Evolutionary conservation across 2,888 invertebrate genomes (phyloP).

Genomic region (Napeogenes sylphis): DNA sequence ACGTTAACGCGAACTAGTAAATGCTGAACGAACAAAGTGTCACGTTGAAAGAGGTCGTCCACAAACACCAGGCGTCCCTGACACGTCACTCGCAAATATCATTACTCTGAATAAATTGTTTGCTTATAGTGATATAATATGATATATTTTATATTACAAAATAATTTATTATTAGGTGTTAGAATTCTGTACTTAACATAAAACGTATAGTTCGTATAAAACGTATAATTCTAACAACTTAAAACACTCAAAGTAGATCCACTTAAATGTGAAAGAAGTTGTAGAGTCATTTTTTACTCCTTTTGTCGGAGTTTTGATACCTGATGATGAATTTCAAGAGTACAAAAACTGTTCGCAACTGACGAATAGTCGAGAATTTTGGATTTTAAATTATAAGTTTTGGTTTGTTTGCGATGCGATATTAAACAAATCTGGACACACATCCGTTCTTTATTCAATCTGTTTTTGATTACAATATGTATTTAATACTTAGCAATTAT

Average conservation of each 20-base stretch:
- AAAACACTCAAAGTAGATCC: too few relatives aligned
- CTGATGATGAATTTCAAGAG: slow-evolving; percentile 44
- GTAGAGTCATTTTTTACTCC: slow-evolving; percentile 34
- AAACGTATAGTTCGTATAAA: too few relatives aligned
- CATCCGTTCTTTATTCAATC: too few relatives aligned
- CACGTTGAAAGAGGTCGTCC: slow-evolving; percentile 15
- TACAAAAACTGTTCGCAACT: slow-evolving; percentile 36
- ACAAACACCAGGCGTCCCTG: slow-evolving; percentile 12
- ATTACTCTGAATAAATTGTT: slow-evolving; percentile 2
- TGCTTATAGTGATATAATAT: not conserved
- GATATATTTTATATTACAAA: not conserved
- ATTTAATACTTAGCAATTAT: too few relatives aligned
- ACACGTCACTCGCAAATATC: slow-evolving; percentile 5
- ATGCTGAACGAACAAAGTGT: slow-evolving; percentile 15
- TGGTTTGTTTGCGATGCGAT: not conserved
- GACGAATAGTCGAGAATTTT: slow-evolving; percentile 18
- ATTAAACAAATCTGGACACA: too few relatives aligned
- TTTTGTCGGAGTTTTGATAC: slow-evolving; percentile 34
- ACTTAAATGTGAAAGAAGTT: slow-evolving; percentile 25
- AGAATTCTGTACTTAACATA: too few relatives aligned
- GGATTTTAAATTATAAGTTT: slow-evolving; percentile 17
- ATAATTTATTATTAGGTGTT: not conserved
- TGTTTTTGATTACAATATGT: too few relatives aligned
- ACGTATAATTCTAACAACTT: too few relatives aligned
- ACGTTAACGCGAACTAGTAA: slow-evolving; percentile 2